Evolutionary conservation across 1,140 invertebrate species (phyloP).

Genomic region (Zaprionus ornatus): DNA sequence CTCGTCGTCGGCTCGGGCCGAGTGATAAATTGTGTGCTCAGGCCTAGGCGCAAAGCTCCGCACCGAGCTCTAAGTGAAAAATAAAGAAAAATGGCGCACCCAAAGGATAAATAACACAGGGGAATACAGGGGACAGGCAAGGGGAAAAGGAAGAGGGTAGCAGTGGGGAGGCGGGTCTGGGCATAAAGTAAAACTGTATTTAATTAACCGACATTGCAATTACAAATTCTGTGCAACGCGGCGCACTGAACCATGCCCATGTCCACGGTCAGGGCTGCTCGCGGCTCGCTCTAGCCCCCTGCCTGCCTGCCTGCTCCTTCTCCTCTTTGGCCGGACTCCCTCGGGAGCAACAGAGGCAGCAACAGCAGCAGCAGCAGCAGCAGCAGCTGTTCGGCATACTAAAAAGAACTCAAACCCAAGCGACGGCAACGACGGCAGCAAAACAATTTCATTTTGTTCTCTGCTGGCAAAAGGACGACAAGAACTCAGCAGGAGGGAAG

Average conservation of each 20-base stretch:
- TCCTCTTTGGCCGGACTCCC: conserved; percentile 11
- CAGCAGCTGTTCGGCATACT: conserved; percentile 73
- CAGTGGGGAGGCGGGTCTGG: background rate
- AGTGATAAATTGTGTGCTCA: conserved; percentile 58
- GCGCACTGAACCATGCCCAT: conserved; percentile 46
- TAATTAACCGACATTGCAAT: conserved; percentile 83
- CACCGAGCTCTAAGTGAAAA: conserved; percentile 65
- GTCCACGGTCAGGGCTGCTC: conserved; percentile 18
- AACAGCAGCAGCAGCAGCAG: conserved; percentile 40
- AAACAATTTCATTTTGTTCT: conserved; percentile 79
- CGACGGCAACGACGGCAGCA: conserved; percentile 47
- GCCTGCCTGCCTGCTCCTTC: background rate
- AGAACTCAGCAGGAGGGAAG: conserved; percentile 18
- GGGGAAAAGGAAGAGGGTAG: background rate
- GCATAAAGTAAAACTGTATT: conserved; percentile 83
- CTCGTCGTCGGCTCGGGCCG: conserved; percentile 7
- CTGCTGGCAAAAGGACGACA: conserved; percentile 47
- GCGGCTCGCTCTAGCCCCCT: background rate
- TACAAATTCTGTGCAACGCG: conserved; percentile 81
- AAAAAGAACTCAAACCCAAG: conserved; percentile 67
- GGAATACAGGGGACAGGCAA: background rate
- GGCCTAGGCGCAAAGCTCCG: conserved; percentile 42
- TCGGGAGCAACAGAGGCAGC: conserved; percentile 2
- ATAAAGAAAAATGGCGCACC: conserved; percentile 62
- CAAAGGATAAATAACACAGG: conserved; percentile 71